phyloP scores from a whole-genome alignment of 2,113 vertebrate genomes.

The Oreochromis spilurus region DNA sequence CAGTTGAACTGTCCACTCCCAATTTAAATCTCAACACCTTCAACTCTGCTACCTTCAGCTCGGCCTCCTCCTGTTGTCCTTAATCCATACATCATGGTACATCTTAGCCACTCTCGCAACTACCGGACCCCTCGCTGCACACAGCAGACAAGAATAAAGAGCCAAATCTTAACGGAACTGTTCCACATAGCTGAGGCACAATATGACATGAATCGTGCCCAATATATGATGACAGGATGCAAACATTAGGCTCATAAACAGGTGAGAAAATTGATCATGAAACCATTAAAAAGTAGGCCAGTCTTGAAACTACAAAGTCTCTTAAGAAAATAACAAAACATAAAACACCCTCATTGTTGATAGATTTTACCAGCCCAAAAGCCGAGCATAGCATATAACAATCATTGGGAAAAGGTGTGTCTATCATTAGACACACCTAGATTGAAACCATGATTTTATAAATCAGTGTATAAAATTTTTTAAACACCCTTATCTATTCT shows the following conservation, averaged over 20 bases:
- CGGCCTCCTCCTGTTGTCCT: too few species aligned
- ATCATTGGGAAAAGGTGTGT: neutral
- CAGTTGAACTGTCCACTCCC: too few species aligned
- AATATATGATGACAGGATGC: neutral
- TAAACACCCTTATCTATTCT: accelerated
- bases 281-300: neutral
- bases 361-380: neutral
- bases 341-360: accelerated
- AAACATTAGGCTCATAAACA: neutral
- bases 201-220: too few species aligned
- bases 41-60: too few species aligned
- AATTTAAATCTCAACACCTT: too few species aligned
- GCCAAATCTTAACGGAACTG: too few species aligned
- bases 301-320: neutral
- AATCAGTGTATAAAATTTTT: accelerated
- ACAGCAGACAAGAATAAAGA: too few species aligned
- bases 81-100: too few species aligned
- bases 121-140: too few species aligned
- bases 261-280: neutral
- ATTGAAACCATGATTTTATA: too few species aligned
- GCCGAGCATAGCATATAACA: accelerated
- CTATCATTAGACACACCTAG: neutral
- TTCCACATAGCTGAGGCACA: too few species aligned
- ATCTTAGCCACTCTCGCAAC: too few species aligned
- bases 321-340: neutral